These are phyloP conservation scores for Muscicapa striata DNA, from an alignment of 2,797 vertebrate genomes.

Conservation along the genomic window DNA sequence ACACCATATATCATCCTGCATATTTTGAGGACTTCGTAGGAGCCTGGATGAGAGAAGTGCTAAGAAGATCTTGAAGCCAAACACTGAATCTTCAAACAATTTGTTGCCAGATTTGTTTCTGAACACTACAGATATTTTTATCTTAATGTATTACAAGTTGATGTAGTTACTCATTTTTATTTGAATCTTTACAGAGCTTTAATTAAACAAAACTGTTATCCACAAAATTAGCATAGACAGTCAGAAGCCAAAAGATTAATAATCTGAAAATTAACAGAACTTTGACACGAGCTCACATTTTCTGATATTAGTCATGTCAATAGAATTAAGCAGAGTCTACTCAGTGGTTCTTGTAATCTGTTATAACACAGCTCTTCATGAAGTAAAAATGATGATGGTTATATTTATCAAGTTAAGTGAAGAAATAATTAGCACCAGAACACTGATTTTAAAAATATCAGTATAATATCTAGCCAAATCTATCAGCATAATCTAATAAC, in stretches of 20 bases:
- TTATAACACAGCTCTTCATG: background rate
- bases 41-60: background rate
- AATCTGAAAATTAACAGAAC: background rate
- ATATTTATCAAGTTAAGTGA: background rate
- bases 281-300: background rate
- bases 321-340: background rate
- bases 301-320: background rate
- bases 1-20: background rate
- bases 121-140: background rate
- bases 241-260: background rate
- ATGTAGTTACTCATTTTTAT: background rate
- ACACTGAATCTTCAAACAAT: background rate
- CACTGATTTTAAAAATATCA: background rate
- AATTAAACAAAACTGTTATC: slow-evolving; percentile 2
- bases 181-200: background rate
- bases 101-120: slow-evolving; percentile 6
- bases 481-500: background rate
- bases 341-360: background rate
- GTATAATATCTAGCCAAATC: background rate
- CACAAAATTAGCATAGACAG: background rate
- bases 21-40: background rate
- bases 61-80: slow-evolving; percentile 6
- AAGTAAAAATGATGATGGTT: background rate
- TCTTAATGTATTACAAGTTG: background rate
- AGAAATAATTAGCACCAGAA: background rate